Evolutionary conservation across 2,113 vertebrate genomes (phyloP), one percentile per base, ranked within the genome.

Genomic region (Solenodon paradoxus): DNA sequence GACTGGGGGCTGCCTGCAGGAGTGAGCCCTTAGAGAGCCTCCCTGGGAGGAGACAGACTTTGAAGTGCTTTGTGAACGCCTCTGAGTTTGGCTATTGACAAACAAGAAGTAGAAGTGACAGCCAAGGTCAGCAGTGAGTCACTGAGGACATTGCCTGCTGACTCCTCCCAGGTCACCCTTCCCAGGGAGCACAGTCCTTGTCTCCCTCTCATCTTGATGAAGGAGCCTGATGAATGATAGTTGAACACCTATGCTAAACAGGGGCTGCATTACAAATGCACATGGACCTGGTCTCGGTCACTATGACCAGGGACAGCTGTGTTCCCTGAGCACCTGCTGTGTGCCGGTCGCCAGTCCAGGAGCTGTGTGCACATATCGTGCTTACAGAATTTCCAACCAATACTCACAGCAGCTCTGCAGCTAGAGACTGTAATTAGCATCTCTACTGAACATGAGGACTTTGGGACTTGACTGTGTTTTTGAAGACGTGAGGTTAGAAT

Each of bases 231-330:
- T 4, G 35, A 22, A 3, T 9, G 15, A 3, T 11, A 24, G 0
- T 9, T 7, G 17, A 30, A 49, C 3, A 13, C 26, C 9, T 5
- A 1, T 0, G 0, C 13, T 19, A 9, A 1, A 0, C 9, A 6
- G 45, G 74, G 26, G 35, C 13, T 0, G 0, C 26, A 4, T n/a
- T 15, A 28, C 40, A 2, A 30, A 17, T 28, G 35, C 83, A 8
- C 17, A 8, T 1, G 1, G 19, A 1, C 26, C 8, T 16, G 0
- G 15, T 0, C 0, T 45, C 17, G 0, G 5, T 68, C 9, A 1
- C 30, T 2, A 0, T 12, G 16, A n/a, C 4, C 1, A 13, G 7
- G 1, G 15, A 4, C 1, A 16, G 16, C 28, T 5, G 0, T 4
- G 26, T 17, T 53, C 66, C 38, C 0, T 55, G 63, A 71, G 40